phyloP scores from a whole-genome alignment of 2,888 invertebrate species.

The Troglohyphantes excavatus region DNA sequence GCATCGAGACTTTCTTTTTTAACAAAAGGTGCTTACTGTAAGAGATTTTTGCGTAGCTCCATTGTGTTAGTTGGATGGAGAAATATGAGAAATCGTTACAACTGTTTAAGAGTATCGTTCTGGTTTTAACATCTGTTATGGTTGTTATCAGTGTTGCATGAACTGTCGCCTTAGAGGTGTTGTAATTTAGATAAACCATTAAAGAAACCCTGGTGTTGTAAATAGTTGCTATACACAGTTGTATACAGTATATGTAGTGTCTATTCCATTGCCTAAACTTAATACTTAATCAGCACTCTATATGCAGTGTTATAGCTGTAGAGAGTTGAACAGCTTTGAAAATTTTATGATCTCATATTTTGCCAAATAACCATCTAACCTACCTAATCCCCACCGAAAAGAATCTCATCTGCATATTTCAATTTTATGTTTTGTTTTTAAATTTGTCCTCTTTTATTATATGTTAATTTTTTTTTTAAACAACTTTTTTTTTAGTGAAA shows the following conservation, averaged over 20 bases:
- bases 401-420: background rate
- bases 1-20: slow-evolving; percentile 47
- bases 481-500: no score
- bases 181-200: slow-evolving; percentile 72
- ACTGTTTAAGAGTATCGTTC: slow-evolving; percentile 70
- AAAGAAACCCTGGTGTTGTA: slow-evolving; percentile 66
- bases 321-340: slow-evolving; percentile 39
- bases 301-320: slow-evolving; percentile 53
- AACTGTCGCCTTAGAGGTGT: slow-evolving; percentile 61
- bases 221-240: slow-evolving; percentile 61
- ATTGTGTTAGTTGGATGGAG: slow-evolving; percentile 58
- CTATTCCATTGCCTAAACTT: slow-evolving; percentile 57
- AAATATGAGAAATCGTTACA: slow-evolving; percentile 57
- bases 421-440: no score
- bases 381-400: slow-evolving; percentile 37
- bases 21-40: slow-evolving; percentile 76
- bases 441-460: no score
- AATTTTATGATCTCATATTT: slow-evolving; percentile 21
- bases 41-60: slow-evolving; percentile 66
- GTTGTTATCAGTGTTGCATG: slow-evolving; percentile 76
- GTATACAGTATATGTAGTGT: slow-evolving; percentile 56
- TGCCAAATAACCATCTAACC: slow-evolving; percentile 11
- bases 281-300: slow-evolving; percentile 50
- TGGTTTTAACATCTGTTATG: slow-evolving; percentile 75
- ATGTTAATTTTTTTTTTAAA: no score